A percentile compares a stretch with the other conserved stretches of the same genome.
phyloP scores from a whole-genome alignment of 1,140 invertebrate genomes.

The Dendroctonus valens region DNA sequence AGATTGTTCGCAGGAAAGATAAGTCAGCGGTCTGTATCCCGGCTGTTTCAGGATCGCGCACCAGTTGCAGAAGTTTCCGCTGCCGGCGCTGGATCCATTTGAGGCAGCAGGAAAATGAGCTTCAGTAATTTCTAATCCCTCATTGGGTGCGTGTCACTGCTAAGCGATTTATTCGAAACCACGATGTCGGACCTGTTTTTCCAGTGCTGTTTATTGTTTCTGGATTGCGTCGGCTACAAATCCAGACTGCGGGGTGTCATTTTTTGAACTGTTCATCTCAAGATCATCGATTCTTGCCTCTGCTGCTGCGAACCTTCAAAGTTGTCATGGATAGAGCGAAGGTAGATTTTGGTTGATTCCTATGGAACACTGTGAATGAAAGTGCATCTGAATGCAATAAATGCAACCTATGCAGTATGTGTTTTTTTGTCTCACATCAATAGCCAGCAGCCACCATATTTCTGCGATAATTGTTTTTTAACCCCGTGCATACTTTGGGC shows the following conservation, averaged over 20 bases:
- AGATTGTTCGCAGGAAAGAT: neutral
- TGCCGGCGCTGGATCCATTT: constrained; percentile 5
- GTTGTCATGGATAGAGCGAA: constrained; percentile 1
- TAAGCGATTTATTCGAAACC: neutral
- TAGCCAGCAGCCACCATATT: too few species aligned
- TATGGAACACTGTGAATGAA: too few species aligned
- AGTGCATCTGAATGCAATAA: too few species aligned
- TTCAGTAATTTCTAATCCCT: constrained; percentile 24
- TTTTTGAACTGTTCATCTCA: constrained; percentile 9
- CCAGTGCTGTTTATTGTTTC: neutral
- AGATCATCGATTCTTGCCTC: constrained; percentile 8
- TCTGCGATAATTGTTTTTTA: too few species aligned
- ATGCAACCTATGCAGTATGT: too few species aligned
- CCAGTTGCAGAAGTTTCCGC: constrained; percentile 19
- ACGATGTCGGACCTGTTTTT: constrained; percentile 5
- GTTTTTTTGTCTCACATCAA: too few species aligned
- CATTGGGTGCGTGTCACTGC: constrained; percentile 10
- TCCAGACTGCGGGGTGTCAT: constrained; percentile 6
- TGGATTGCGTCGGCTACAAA: neutral
- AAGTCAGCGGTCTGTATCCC: constrained; percentile 12
- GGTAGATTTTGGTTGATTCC: too few species aligned
- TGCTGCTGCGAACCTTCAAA: constrained; percentile 2
- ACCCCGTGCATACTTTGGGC: too few species aligned
- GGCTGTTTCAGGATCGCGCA: constrained; percentile 3
- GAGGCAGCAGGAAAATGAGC: constrained; percentile 21